Conservation (phyloP, 2,888 invertebrate species). For the Altica lythri region DNA sequence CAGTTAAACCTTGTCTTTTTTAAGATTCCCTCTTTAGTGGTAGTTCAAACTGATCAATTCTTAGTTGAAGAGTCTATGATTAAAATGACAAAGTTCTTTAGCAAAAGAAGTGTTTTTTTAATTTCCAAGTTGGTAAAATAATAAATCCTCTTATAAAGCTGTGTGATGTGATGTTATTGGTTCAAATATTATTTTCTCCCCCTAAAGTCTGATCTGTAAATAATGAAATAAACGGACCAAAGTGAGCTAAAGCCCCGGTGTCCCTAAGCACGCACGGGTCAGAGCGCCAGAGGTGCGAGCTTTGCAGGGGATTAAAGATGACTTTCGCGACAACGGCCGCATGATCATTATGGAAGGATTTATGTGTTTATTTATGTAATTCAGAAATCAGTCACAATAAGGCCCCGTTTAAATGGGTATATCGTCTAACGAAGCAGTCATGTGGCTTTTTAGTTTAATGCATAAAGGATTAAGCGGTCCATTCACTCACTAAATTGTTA, state of each 20-base stretch:
- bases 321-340: slow-evolving; percentile 23
- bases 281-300: slow-evolving; percentile 21
- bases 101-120: too few relatives aligned
- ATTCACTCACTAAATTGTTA: slow-evolving; percentile 10
- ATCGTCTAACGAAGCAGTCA: slow-evolving; percentile 9
- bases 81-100: too few relatives aligned
- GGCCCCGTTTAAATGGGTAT: slow-evolving; percentile 3
- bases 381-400: slow-evolving; percentile 22
- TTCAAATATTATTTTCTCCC: too few relatives aligned
- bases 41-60: too few relatives aligned
- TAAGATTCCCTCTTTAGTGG: too few relatives aligned
- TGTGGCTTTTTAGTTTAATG: slow-evolving; percentile 12
- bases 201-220: not conserved
- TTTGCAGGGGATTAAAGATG: slow-evolving; percentile 24
- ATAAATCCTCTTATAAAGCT: too few relatives aligned
- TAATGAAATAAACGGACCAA: not conserved
- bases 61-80: too few relatives aligned
- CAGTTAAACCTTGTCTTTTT: too few relatives aligned
- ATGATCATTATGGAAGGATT: slow-evolving; percentile 21
- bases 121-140: too few relatives aligned
- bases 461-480: slow-evolving; percentile 1
- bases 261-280: slow-evolving; percentile 16
- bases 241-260: too few relatives aligned
- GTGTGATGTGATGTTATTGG: too few relatives aligned
- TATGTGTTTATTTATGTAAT: slow-evolving; percentile 26